Evolutionary conservation across 2,888 invertebrate genomes (phyloP), one percentile per base, ranked within the genome.

Genomic region (Gortyna flavago): DNA sequence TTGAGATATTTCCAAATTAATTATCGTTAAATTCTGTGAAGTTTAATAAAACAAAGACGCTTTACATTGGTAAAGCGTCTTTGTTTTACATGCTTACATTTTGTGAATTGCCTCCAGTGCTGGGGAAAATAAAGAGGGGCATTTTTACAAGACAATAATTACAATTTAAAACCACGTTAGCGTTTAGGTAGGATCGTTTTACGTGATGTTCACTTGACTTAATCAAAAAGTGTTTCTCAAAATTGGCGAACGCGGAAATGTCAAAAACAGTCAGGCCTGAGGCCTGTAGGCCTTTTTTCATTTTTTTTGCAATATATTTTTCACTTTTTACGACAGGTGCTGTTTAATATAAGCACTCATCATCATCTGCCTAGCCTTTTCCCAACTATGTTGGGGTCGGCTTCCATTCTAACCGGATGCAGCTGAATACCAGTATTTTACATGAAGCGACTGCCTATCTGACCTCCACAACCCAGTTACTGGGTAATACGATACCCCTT

Each of bases 1-100:
- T 72, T 68, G 68, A 77, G 74, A 61, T 62, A 84, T 69, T 73
- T 70, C 16, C 29, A 48, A 38, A 81, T 84, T 84, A 84, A 84
- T 62, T 68, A 71, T 51, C n/a, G 41, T 32, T n/a, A 73, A 78
- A 79, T 72, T 61, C n/a, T 73, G 38, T 44, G 44, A 38, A 70
- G 41, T 64, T 68, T 35, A 11, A 61, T 48, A 29, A 16, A 51
- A 65, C 44, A n/a, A n/a, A n/a, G n/a, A n/a, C n/a, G n/a, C n/a
- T n/a, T n/a, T n/a, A n/a, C n/a, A n/a, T n/a, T n/a, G n/a, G 25
- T 41, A 18, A 18, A 72, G n/a, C 13, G n/a, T 32, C 11, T 11
- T 32, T 25, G 25, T 57, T 57, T 73, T n/a, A 48, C 9, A 35
- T 57, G 32, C 2, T 29, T 44, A 35, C 2, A 54, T 62, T 35